Evolutionary conservation across 2,797 vertebrate species (phyloP), one percentile per base, ranked within the genome.

Genomic region (Mareca penelope): DNA sequence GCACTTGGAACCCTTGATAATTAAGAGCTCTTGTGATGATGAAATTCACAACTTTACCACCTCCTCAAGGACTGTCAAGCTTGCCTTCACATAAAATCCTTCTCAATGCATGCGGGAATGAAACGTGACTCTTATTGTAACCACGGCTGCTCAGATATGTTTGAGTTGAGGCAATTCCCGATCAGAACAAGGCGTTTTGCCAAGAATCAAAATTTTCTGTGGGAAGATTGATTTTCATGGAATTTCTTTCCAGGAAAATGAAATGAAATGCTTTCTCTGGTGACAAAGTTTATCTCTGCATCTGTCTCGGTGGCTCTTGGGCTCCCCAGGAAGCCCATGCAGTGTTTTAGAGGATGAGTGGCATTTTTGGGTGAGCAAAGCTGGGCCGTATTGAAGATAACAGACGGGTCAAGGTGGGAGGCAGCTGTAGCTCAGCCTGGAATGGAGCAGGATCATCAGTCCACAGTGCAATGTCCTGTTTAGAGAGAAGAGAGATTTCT

Each of bases 171-270:
- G 88, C 82, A 60, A 57, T 23, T 84, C 82, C 67, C 2, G 0
- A 76, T 42, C 60, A 84, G 63, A 86, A 91, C 80, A 86, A 77
- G 22, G 26, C 14, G 24, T 90, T 83, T 91, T 71, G 67, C 71
- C 80, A 73, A 89, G 73, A 72, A 89, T 93, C 70, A 70, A 35
- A 37, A 53, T 96, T 84, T 93, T 94, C 91, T 86, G 52, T 57
- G 56, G 64, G 85, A 92, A 86, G 87, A 95, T 94, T 53, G 85
- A 96, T 96, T 95, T 95, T 94, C 85, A 85, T 91, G 89, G 91
- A 81, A 68, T 92, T 93, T 91, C 60, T 88, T 92, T 86, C 67
- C 91, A 90, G 70, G 80, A n/a, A 93, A 90, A 94, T 61, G 56
- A 87, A 92, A 93, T 65, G 2, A 92, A 92, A 94, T 93, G 60